A percentile compares a stretch with the other conserved stretches of the same genome.
These are phyloP conservation scores for Hermodice carunculata DNA, from an alignment of 2,888 invertebrate species.

Conservation along the genomic window DNA sequence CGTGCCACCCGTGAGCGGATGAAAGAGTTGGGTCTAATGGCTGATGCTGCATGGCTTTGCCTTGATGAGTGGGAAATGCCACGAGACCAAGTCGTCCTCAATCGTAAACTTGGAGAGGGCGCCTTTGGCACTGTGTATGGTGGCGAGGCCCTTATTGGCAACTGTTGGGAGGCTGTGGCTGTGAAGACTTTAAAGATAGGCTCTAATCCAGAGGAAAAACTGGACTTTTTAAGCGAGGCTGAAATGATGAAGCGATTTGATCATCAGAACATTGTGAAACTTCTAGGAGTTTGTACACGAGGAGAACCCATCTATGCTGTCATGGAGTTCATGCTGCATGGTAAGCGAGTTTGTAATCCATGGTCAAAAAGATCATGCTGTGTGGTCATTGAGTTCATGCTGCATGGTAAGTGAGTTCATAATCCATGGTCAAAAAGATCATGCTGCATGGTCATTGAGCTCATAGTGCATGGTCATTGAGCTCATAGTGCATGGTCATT, in stretches of 20 bases:
- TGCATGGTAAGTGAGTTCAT: not conserved
- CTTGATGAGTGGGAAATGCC: constrained; percentile 91
- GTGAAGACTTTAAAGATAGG: constrained; percentile 89
- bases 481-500: no score
- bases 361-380: not conserved
- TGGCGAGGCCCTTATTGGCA: constrained; percentile 83
- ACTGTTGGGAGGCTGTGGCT: constrained; percentile 77
- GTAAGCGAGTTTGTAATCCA: constrained; percentile 67
- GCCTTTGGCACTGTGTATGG: constrained; percentile 94
- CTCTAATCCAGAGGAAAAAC: constrained; percentile 85
- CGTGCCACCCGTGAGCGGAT: constrained; percentile 78
- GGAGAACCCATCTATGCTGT: constrained; percentile 90
- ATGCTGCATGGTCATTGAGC: no score
- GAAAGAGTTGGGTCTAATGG: constrained; percentile 78
- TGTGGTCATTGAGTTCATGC: not conserved
- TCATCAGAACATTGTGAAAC: constrained; percentile 87
- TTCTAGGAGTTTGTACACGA: constrained; percentile 88
- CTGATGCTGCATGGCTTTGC: constrained; percentile 70
- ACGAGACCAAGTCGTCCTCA: constrained; percentile 81
- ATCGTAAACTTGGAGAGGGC: constrained; percentile 76
- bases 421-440: not conserved
- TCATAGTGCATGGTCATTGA: no score
- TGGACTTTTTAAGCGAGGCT: constrained; percentile 92
- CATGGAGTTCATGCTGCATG: constrained; percentile 95
- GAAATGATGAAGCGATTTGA: constrained; percentile 95